Conservation (phyloP, 2,888 invertebrate genomes). For the Petrolisthes manimaculis region DNA sequence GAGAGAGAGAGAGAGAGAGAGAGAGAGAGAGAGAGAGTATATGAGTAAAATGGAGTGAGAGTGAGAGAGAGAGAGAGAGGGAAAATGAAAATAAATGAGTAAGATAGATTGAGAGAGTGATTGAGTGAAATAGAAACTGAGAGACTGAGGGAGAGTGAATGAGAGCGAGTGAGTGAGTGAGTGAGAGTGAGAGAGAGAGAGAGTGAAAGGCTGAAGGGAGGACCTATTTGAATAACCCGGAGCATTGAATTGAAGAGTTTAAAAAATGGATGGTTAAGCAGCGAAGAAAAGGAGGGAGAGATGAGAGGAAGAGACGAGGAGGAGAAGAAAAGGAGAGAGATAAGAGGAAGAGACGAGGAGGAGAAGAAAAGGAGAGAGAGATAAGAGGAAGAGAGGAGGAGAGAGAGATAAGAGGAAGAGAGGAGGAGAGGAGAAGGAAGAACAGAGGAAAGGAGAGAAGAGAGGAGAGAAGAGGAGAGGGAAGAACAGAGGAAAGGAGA, state of each 20-base stretch:
- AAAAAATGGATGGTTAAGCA: background rate
- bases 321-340: background rate
- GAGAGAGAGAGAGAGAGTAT: background rate
- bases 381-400: background rate
- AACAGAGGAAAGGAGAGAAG: constrained; percentile 4
- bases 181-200: constrained; percentile 17
- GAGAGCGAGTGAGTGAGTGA: background rate
- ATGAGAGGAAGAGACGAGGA: background rate
- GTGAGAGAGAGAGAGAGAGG: background rate
- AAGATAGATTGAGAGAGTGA: background rate
- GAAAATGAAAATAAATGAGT: background rate
- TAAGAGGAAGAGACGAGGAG: constrained; percentile 4
- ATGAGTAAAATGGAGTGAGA: too few species aligned
- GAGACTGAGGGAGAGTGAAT: background rate
- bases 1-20: background rate
- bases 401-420: background rate
- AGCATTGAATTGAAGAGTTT: background rate
- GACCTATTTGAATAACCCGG: too few species aligned
- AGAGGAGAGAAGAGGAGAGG: too few species aligned
- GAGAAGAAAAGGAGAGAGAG: constrained; percentile 25
- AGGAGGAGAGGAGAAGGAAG: background rate
- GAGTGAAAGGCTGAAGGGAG: too few species aligned
- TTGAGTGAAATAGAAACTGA: background rate
- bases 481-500: background rate
- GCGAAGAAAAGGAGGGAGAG: background rate